Evolutionary conservation across 2,888 invertebrate species (phyloP).

Genomic region (Melinopterus prodromus): DNA sequence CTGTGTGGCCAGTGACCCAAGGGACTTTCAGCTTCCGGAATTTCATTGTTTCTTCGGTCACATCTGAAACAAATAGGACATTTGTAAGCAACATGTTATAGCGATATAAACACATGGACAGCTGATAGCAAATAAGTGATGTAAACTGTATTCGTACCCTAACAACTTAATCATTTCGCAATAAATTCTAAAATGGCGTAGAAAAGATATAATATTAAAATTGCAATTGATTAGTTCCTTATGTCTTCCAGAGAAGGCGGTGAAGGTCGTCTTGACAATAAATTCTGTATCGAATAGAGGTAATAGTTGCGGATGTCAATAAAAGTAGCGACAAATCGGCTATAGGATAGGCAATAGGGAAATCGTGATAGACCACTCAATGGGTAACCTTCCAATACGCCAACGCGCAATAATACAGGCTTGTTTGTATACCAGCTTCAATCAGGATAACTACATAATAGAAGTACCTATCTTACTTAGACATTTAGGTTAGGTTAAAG

Average conservation of each 20-base stretch:
- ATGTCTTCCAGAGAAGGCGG: background rate
- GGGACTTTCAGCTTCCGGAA: constrained; percentile 64
- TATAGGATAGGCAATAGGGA: background rate
- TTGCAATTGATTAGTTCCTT: background rate
- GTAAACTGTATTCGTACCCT: no score
- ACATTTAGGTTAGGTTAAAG: no score
- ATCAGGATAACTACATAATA: no score
- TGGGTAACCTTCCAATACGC: background rate
- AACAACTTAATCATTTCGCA: no score
- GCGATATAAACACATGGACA: background rate
- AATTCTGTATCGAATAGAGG: background rate
- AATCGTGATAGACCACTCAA: constrained; percentile 9
- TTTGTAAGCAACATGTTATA: background rate
- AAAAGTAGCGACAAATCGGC: background rate
- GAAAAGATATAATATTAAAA: no score
- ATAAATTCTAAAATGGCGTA: no score
- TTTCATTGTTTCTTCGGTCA: constrained; percentile 61
- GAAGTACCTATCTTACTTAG: no score
- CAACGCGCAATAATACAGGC: background rate
- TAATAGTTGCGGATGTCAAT: background rate
- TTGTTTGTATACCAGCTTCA: no score
- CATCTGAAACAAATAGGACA: constrained; percentile 60
- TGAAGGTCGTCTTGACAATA: background rate
- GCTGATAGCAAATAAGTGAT: no score
- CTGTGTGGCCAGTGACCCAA: constrained; percentile 73